Percentiles rank a stretch among this genome's conserved stretches.
Evolutionary conservation across 2,888 invertebrate genomes (phyloP).

Genomic region (Elysia crispata): DNA sequence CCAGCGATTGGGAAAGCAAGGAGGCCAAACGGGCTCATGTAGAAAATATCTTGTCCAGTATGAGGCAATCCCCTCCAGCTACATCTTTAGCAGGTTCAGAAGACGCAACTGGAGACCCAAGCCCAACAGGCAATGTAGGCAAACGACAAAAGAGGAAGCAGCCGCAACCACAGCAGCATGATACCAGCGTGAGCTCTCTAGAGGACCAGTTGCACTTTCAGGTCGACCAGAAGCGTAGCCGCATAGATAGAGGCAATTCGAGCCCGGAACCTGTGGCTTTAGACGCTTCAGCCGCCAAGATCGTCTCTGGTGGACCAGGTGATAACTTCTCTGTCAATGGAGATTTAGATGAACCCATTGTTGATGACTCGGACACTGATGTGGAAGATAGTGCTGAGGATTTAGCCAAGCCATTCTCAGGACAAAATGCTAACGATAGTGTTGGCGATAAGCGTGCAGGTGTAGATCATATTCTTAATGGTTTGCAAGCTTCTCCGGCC

Average conservation of each 20-base stretch:
- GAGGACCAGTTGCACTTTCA: slow-evolving; percentile 83
- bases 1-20: slow-evolving; percentile 58
- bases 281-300: too few relatives aligned
- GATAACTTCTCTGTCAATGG: slow-evolving; percentile 1
- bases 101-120: slow-evolving; percentile 52
- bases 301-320: too few relatives aligned
- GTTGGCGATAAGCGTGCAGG: slow-evolving; percentile 9
- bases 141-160: slow-evolving; percentile 87
- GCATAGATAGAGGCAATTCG: neutral
- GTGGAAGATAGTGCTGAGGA: slow-evolving; percentile 13
- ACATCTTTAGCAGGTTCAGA: slow-evolving; percentile 38
- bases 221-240: slow-evolving; percentile 84
- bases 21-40: slow-evolving; percentile 92
- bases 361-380: slow-evolving; percentile 23
- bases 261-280: too few relatives aligned
- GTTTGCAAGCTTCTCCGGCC: neutral
- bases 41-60: slow-evolving; percentile 95
- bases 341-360: slow-evolving; percentile 24
- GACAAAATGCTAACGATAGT: slow-evolving; percentile 6
- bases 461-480: slow-evolving; percentile 26
- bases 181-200: slow-evolving; percentile 59
- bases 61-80: slow-evolving; percentile 81
- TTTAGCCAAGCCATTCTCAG: neutral
- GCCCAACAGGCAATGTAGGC: slow-evolving; percentile 31
- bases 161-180: slow-evolving; percentile 95